A percentile compares a stretch with the other conserved stretches of the same genome.
These are phyloP conservation scores for Pogonognathellus flavescens DNA, from an alignment of 1,140 invertebrate species.

Conservation along the genomic window DNA sequence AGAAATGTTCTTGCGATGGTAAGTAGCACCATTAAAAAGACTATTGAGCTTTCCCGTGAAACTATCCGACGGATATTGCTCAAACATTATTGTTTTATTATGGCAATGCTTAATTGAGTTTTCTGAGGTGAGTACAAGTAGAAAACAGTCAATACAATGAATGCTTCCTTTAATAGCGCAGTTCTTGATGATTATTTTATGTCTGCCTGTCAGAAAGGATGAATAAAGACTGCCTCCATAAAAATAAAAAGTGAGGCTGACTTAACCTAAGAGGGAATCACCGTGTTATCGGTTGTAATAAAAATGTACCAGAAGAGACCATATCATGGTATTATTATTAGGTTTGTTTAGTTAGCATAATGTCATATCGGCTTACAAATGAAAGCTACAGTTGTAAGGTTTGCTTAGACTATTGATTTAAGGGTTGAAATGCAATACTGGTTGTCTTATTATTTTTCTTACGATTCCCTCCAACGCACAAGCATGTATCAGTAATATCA, in stretches of 20 bases:
- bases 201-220: background rate
- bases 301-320: too few species aligned
- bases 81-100: conserved; percentile 22
- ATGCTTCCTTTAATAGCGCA: background rate
- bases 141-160: background rate
- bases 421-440: background rate
- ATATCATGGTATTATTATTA: too few species aligned
- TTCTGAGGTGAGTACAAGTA: background rate
- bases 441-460: background rate
- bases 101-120: background rate
- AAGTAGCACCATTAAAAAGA: conserved; percentile 8
- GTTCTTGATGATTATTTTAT: conserved; percentile 10
- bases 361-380: too few species aligned
- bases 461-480: too few species aligned
- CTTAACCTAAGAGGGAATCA: too few species aligned
- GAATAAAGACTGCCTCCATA: background rate
- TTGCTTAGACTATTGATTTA: background rate
- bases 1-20: conserved; percentile 10
- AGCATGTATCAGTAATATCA: background rate
- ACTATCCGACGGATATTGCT: background rate
- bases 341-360: too few species aligned
- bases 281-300: too few species aligned
- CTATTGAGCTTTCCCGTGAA: background rate
- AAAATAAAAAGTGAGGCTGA: too few species aligned
- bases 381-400: conserved; percentile 19